Evolutionary conservation across 2,113 vertebrate species (phyloP).

Genomic region (Orthonyx spaldingii): DNA sequence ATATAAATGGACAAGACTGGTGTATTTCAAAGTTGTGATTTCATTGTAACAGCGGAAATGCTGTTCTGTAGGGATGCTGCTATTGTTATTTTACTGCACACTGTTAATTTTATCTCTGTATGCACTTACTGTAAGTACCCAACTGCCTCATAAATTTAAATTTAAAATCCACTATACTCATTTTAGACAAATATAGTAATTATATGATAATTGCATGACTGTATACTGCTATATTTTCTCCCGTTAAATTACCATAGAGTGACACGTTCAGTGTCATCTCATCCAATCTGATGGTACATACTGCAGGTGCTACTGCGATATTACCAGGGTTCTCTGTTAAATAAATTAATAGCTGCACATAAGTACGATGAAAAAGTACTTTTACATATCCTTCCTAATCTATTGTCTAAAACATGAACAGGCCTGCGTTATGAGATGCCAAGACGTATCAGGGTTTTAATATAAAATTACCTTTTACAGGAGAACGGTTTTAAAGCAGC

Average conservation of each 20-base stretch:
- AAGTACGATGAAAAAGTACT: neutral
- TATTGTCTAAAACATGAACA: neutral
- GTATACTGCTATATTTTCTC: neutral
- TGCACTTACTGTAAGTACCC: neutral
- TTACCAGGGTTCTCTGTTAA: neutral
- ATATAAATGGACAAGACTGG: neutral
- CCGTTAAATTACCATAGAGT: neutral
- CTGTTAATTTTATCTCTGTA: conserved; percentile 9
- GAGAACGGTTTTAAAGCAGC: neutral
- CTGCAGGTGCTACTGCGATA: neutral
- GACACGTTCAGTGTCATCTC: neutral
- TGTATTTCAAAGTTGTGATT: neutral
- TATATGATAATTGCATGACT: neutral
- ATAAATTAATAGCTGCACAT: neutral
- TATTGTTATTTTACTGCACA: neutral
- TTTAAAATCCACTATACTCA: neutral
- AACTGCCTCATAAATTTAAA: conserved; percentile 20
- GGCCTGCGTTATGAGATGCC: neutral
- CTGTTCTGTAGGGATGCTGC: neutral
- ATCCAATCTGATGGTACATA: neutral
- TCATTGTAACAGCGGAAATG: neutral
- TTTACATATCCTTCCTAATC: neutral
- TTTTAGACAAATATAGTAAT: neutral
- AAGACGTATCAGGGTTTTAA: neutral
- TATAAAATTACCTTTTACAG: fast-evolving